These are phyloP conservation scores for Geotrypetes seraphini DNA, from an alignment of 2,797 vertebrate species.

Conservation along the genomic window DNA sequence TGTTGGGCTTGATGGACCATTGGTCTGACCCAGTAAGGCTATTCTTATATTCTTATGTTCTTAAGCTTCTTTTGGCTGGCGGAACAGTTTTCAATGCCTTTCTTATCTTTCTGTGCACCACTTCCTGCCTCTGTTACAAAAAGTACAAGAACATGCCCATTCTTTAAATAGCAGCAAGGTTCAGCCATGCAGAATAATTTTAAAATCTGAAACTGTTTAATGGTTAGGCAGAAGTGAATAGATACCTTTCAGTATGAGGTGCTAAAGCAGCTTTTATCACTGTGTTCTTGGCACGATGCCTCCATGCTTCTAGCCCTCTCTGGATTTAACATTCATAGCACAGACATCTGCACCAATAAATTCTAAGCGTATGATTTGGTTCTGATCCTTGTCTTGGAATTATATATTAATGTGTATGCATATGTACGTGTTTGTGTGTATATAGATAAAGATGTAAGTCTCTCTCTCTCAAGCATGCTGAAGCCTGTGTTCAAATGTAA, in stretches of 20 bases:
- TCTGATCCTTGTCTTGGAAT: constrained; percentile 13
- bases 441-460: constrained; percentile 9
- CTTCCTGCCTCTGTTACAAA: too few species aligned
- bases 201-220: constrained; percentile 7
- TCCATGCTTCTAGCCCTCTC: constrained; percentile 14
- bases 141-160: too few species aligned
- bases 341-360: constrained; percentile 15
- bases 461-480: constrained; percentile 18
- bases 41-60: too few species aligned
- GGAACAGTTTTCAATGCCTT: too few species aligned
- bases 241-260: constrained; percentile 15
- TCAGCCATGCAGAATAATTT: not conserved
- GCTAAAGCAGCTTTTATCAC: constrained; percentile 24
- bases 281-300: constrained; percentile 15
- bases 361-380: constrained; percentile 15
- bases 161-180: too few species aligned
- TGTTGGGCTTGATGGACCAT: too few species aligned
- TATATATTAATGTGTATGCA: too few species aligned
- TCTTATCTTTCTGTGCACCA: too few species aligned
- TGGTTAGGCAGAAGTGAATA: constrained; percentile 15
- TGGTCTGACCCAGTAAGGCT: too few species aligned
- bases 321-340: constrained; percentile 23
- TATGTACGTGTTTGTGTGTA: too few species aligned
- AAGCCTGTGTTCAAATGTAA: constrained; percentile 9
- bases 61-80: too few species aligned